Evolutionary conservation across 2,113 vertebrate species (phyloP).

Genomic region (Channa maculata): DNA sequence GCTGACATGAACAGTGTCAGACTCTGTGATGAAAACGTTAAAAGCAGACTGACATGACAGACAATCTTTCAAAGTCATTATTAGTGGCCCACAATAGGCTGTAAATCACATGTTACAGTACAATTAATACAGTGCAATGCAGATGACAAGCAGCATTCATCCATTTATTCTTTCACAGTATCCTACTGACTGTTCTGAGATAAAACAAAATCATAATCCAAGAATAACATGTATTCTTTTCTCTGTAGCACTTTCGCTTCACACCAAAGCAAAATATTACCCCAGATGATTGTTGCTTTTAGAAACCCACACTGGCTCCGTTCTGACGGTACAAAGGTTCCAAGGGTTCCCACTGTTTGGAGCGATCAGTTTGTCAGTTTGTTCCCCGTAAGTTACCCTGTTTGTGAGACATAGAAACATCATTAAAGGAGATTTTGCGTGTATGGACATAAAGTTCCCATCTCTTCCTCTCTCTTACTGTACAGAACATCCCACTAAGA

Average conservation of each 20-base stretch:
- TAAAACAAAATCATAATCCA: slow-evolving; percentile 11
- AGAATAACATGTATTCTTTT: slow-evolving; percentile 16
- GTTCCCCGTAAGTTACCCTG: neutral
- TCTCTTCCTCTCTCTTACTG: slow-evolving; percentile 28
- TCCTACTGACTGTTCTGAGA: slow-evolving; percentile 31
- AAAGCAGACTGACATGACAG: slow-evolving; percentile 32
- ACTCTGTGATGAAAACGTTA: slow-evolving; percentile 10
- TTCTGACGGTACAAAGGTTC: neutral
- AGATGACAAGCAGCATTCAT: slow-evolving; percentile 54
- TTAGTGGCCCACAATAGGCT: slow-evolving; percentile 34
- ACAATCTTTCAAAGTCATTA: slow-evolving; percentile 42
- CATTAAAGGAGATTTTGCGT: slow-evolving; percentile 1
- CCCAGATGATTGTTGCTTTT: neutral
- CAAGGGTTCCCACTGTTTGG: neutral
- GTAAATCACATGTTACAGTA: slow-evolving; percentile 52
- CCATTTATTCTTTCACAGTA: slow-evolving; percentile 37
- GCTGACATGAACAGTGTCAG: slow-evolving; percentile 25
- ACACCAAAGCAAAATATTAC: neutral
- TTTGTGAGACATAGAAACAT: neutral
- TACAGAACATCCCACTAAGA: slow-evolving; percentile 38
- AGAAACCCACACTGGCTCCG: neutral
- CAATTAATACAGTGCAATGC: slow-evolving; percentile 36
- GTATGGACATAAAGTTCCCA: slow-evolving; percentile 15
- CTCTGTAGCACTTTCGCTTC: slow-evolving; percentile 3
- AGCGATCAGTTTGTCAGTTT: neutral